Evolutionary conservation across 2,888 invertebrate species (phyloP), one percentile per base, ranked within the genome.

Genomic region (Thereva nobilitata): DNA sequence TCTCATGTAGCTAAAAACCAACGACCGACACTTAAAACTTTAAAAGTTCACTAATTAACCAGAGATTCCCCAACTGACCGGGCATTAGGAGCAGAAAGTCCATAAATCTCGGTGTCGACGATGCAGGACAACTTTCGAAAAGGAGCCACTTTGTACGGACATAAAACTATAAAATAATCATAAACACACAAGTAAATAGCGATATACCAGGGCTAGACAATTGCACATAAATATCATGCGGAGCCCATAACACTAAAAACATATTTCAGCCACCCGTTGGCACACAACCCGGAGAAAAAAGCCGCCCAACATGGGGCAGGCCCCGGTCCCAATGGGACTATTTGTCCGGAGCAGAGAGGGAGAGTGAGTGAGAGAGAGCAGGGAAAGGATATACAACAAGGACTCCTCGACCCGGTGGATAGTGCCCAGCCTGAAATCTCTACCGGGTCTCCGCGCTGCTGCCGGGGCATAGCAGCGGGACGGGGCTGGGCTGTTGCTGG

Each of bases 101-200:
- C 38, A 59, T 59, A 59, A 59, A 59, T 59, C 40, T 59, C 38
- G 4, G 23, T 12, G 59, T 42, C 12, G 59, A 10, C n/a, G 47
- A 40, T 10, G 47, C 10, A 49, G 49, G 41, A 40, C 9, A 35
- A 12, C 44, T 34, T 63, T 50, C 12, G 49, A 41, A 34, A 65
- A 54, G 23, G 49, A 49, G 54, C 65, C 65, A 65, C 56, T 65
- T 65, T 65, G 55, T 45, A 40, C 47, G 65, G 41, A 56, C 65
- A 55, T 65, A 65, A 65, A 65, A 65, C 65, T 65, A 66, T 66
- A 56, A 66, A 66, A 66, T 66, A 66, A 66, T 66, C 66, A 66
- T 66, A 66, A 66, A 66, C 65, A 65, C 40, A 63, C 63, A 49
- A 63, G 55, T 57, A 66, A 66, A 66, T 57, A 57, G 56, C 66